A percentile compares a stretch with the other conserved stretches of the same genome.
phyloP scores from a whole-genome alignment of 1,140 invertebrate genomes.

The Drosophila punjabiensis region DNA sequence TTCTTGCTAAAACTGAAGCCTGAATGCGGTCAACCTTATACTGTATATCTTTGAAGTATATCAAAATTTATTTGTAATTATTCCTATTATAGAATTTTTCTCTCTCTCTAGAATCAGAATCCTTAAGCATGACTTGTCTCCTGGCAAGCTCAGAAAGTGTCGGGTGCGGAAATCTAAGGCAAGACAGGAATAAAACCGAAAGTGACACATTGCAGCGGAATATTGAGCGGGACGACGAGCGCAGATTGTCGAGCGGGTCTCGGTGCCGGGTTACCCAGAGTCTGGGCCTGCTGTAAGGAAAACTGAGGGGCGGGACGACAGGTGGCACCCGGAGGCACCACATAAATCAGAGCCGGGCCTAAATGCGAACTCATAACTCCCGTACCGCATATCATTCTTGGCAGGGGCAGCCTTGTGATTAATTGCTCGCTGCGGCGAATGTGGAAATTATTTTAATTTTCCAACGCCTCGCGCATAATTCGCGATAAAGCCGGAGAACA shows the following conservation, averaged over 20 bases:
- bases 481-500: slow-evolving; percentile 57
- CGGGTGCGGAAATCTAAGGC: slow-evolving; percentile 65
- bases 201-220: slow-evolving; percentile 62
- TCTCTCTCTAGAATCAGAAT: slow-evolving; percentile 11
- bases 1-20: background rate
- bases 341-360: slow-evolving; percentile 49
- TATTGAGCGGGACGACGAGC: slow-evolving; percentile 17
- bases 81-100: too few species aligned
- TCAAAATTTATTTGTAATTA: background rate
- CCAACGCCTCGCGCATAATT: slow-evolving; percentile 55
- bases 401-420: slow-evolving; percentile 53
- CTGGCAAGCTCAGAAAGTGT: slow-evolving; percentile 43
- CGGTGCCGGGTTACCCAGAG: background rate
- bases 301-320: slow-evolving; percentile 13
- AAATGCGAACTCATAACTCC: slow-evolving; percentile 65
- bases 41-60: accelerated
- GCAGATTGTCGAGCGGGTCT: slow-evolving; percentile 6
- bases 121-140: slow-evolving; percentile 4
- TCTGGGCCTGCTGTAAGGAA: background rate
- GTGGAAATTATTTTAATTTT: slow-evolving; percentile 81
- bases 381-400: slow-evolving; percentile 53
- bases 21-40: too few species aligned
- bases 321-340: slow-evolving; percentile 32
- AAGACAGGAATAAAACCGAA: slow-evolving; percentile 55
- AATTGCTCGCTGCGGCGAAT: slow-evolving; percentile 75